Conservation (phyloP, 2,888 invertebrate genomes). For the Dexiosoma caninum region DNA sequence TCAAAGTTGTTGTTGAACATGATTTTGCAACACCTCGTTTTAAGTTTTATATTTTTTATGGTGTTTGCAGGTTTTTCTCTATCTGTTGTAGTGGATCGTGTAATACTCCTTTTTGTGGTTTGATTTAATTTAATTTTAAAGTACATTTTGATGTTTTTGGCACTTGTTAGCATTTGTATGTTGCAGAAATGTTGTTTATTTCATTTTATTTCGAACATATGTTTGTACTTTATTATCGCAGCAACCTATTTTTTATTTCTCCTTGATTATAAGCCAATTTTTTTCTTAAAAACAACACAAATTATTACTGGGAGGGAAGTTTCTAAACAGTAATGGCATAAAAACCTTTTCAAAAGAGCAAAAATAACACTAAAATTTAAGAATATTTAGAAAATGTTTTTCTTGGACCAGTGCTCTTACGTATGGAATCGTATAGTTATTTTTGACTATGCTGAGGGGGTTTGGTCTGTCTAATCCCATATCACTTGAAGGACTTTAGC, state of each 20-base stretch:
- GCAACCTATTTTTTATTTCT: background rate
- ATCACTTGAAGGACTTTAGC: no score
- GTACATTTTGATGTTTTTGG: conserved; percentile 63
- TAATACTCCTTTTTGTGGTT: conserved; percentile 27
- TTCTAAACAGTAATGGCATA: no score
- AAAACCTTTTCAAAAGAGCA: no score
- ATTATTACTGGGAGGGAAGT: no score
- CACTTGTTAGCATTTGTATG: conserved; percentile 59
- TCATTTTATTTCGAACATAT: background rate
- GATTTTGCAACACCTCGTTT: conserved; percentile 53
- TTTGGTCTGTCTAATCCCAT: no score
- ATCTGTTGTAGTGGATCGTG: background rate
- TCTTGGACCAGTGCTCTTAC: no score
- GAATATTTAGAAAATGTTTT: no score
- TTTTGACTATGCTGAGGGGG: no score
- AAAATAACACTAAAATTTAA: no score
- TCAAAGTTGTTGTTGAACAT: conserved; percentile 47
- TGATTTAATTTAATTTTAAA: conserved; percentile 53
- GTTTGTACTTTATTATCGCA: background rate
- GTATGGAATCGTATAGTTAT: no score
- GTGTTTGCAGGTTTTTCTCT: conserved; percentile 22
- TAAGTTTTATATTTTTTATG: conserved; percentile 3
- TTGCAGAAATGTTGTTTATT: conserved; percentile 32
- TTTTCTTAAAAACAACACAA: background rate
- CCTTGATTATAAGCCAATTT: background rate